Conservation (phyloP, 1,140 invertebrate genomes). For the Micrasema longulum region DNA sequence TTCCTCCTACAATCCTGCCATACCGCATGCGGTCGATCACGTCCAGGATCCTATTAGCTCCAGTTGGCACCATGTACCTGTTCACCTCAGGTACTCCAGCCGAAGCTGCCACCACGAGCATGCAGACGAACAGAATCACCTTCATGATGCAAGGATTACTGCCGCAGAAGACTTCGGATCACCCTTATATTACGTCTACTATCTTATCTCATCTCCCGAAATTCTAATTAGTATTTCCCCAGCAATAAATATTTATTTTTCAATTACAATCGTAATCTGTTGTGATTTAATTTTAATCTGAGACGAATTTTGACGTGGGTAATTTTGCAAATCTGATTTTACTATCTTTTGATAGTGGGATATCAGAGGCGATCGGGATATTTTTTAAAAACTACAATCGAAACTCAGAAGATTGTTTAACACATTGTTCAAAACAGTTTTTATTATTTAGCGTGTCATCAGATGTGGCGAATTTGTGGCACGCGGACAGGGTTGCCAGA, state of each 20-base stretch:
- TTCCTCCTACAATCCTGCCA: conserved; percentile 44
- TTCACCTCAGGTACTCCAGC: conserved; percentile 18
- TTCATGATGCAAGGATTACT: conserved; percentile 45
- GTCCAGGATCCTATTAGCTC: conserved; percentile 44
- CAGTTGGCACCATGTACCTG: conserved; percentile 47
- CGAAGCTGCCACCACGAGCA: conserved; percentile 39
- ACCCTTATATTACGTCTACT: conserved; percentile 11
- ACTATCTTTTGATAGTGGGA: too few relatives aligned
- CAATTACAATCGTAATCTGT: neutral
- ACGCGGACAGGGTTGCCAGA: too few relatives aligned
- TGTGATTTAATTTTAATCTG: too few relatives aligned
- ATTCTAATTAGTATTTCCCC: neutral
- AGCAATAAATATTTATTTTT: too few relatives aligned
- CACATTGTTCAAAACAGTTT: too few relatives aligned
- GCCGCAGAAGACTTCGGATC: neutral
- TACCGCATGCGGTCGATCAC: conserved; percentile 38
- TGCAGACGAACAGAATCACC: conserved; percentile 24
- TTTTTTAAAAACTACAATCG: too few relatives aligned
- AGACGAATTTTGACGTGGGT: too few relatives aligned
- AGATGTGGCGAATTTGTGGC: too few relatives aligned
- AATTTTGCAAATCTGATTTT: too few relatives aligned
- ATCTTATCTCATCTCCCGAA: conserved; percentile 1
- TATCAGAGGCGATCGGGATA: too few relatives aligned
- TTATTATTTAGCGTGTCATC: too few relatives aligned
- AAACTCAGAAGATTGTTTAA: too few relatives aligned